Evolutionary conservation across 2,888 invertebrate genomes (phyloP).

Genomic region (Melinaea marsaeus): DNA sequence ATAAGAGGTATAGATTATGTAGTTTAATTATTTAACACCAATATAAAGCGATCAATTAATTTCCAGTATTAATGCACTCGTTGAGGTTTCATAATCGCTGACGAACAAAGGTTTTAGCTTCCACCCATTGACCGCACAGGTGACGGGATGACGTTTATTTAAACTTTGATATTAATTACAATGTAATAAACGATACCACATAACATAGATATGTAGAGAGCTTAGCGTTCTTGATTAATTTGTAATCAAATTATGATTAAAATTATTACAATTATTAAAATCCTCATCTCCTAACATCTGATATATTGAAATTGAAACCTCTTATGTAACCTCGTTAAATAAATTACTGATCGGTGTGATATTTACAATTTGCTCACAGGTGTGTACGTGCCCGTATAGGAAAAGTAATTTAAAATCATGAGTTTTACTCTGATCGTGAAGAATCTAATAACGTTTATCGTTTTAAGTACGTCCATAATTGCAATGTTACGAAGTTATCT

Average conservation of each 20-base stretch:
- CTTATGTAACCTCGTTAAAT: neutral
- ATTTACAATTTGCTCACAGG: slow-evolving; percentile 13
- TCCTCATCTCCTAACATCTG: neutral
- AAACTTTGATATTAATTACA: slow-evolving; percentile 12
- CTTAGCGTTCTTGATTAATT: too few relatives aligned
- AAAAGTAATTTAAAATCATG: slow-evolving; percentile 17
- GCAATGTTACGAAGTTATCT: slow-evolving; percentile 20
- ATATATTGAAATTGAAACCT: slow-evolving; percentile 1
- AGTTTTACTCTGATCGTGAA: slow-evolving; percentile 11
- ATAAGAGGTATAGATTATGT: too few relatives aligned
- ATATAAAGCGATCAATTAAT: neutral
- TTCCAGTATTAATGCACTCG: neutral
- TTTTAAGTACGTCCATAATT: slow-evolving; percentile 20
- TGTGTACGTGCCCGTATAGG: neutral
- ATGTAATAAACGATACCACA: too few relatives aligned
- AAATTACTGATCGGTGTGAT: neutral
- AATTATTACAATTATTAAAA: neutral
- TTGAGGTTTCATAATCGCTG: neutral
- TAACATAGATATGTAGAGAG: too few relatives aligned
- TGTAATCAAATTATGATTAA: neutral
- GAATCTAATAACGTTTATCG: slow-evolving; percentile 22
- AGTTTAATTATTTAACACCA: too few relatives aligned
- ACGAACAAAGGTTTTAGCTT: slow-evolving; percentile 3
- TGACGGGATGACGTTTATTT: slow-evolving; percentile 31
- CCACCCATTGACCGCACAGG: slow-evolving; percentile 16